Evolutionary conservation across 2,888 invertebrate species (phyloP), one percentile per base, ranked within the genome.

Genomic region (Pristionchus fissidentatus): DNA sequence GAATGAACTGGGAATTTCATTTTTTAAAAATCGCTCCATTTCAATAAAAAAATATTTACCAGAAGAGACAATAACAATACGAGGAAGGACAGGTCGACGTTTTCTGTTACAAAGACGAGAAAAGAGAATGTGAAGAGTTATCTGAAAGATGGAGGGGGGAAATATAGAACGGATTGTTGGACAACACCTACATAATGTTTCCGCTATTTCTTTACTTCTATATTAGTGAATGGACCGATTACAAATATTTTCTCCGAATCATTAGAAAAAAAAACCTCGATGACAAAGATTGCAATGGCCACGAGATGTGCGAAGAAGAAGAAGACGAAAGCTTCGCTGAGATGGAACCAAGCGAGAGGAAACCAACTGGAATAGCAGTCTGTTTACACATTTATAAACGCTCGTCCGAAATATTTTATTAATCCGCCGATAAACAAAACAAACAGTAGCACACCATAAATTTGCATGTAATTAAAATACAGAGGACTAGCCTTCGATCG

Each of bases 291-390:
- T 19, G 32, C 32, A 43, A 13, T 46, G 3, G 62, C 80, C 4
- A 57, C 62, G 29, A 62, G 52, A 19, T 62, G 62, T 0, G 62
- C 52, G 62, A 62, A 60, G 1, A 62, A 32, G 29, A 46, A 38
- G 41, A 46, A 41, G 19, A 81, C 80, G 62, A 81, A 81, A 0
- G 62, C 60, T 22, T 81, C 80, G 29, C 80, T 41, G 32, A 81
- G 80, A n/a, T 81, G 62, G 10, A 46, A 62, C 43, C 43, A 52
- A 7, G 26, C 32, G 29, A 81, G 60, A 15, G 62, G 29, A 19
- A 62, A 62, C 43, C 41, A 60, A 46, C 80, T 81, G 80, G 29
- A 79, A 10, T 26, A 22, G 35, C n/a, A 49, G 3, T 52, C 22
- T 4, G 15, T 13, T 13, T 46, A 10, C n/a, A n/a, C n/a, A n/a